Conservation (phyloP, 2,888 invertebrate genomes). For the Aphelenchoides bicaudatus region DNA sequence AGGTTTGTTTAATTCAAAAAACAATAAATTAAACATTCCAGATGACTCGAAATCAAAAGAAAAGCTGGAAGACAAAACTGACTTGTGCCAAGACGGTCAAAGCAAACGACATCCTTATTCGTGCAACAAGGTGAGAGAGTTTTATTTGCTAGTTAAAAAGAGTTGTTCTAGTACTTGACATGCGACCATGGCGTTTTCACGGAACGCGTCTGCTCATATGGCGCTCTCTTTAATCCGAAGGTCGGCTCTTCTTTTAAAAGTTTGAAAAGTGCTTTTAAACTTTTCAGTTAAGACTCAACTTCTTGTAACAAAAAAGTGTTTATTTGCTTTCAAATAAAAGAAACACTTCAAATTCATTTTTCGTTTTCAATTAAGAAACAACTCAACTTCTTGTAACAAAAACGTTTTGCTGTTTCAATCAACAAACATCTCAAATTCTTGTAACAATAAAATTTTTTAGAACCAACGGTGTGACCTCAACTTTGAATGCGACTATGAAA, state of each 20-base stretch:
- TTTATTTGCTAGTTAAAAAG: neutral
- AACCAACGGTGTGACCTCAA: constrained; percentile 7
- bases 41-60: neutral
- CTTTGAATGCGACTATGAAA: constrained; percentile 12
- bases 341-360: no score
- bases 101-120: constrained; percentile 1
- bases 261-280: neutral
- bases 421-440: no score
- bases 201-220: constrained; percentile 2
- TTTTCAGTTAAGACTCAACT: no score
- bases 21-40: no score
- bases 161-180: neutral
- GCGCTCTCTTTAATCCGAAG: constrained; percentile 8
- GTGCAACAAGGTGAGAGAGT: constrained; percentile 1
- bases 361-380: no score
- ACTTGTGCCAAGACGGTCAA: constrained; percentile 9
- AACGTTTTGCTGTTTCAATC: no score
- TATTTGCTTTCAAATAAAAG: no score
- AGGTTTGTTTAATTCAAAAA: constrained; percentile 2
- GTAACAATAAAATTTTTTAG: no score
- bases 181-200: constrained; percentile 12
- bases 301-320: no score
- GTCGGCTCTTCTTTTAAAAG: neutral
- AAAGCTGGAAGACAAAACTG: neutral
- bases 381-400: no score